Evolutionary conservation across 2,797 vertebrate genomes (phyloP).

Genomic region (Pelochelys cantorii): DNA sequence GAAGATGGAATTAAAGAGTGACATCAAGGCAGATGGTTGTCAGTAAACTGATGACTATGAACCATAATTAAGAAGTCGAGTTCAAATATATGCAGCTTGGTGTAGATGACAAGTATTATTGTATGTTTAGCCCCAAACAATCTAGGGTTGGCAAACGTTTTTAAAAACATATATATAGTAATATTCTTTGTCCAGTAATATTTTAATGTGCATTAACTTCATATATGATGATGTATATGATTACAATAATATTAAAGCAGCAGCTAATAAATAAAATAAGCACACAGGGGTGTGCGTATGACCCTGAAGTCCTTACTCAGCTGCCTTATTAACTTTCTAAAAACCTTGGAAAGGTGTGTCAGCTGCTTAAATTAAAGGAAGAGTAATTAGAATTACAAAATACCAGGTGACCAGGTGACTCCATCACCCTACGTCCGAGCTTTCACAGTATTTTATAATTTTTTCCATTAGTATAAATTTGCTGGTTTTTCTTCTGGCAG

Average conservation of each 20-base stretch:
- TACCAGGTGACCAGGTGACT: conserved; percentile 73
- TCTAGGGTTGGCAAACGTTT: conserved; percentile 1
- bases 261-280: conserved; percentile 73
- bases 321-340: conserved; percentile 80
- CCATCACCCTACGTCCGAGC: conserved; percentile 72
- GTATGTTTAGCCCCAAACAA: conserved; percentile 7
- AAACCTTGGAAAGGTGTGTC: conserved; percentile 74
- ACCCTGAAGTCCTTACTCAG: conserved; percentile 79
- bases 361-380: conserved; percentile 77
- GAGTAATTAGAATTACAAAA: conserved; percentile 82
- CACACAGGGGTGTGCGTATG: conserved; percentile 64
- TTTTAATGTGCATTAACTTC: conserved; percentile 58
- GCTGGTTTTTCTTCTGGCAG: conserved; percentile 65
- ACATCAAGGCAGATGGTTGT: conserved; percentile 76
- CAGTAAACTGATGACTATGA: conserved; percentile 78
- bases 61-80: conserved; percentile 75
- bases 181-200: conserved; percentile 14
- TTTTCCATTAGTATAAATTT: conserved; percentile 79
- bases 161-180: conserved; percentile 35
- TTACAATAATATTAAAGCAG: conserved; percentile 52
- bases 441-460: conserved; percentile 74
- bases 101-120: conserved; percentile 54
- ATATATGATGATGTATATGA: conserved; percentile 61
- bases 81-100: conserved; percentile 55
- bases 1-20: conserved; percentile 75